Evolutionary conservation across 2,797 vertebrate genomes (phyloP).

Genomic region (Danio choprae): DNA sequence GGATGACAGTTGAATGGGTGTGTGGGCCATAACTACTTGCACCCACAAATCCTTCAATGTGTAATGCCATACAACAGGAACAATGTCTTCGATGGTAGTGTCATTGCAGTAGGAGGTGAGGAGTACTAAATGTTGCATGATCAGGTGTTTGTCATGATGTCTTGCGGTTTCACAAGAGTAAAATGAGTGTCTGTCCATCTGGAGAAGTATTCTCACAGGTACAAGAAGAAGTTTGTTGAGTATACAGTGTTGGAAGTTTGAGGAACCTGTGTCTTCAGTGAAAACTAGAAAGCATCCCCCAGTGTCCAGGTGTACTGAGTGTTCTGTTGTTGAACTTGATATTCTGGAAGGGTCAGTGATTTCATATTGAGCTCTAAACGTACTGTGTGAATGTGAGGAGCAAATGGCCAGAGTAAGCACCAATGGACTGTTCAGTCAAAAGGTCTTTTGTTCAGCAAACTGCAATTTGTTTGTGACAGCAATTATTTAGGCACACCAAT

Average conservation of each 20-base stretch:
- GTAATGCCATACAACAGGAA: slow-evolving; percentile 26
- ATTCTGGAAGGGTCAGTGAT: slow-evolving; percentile 48
- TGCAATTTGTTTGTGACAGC: background rate
- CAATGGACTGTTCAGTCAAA: background rate
- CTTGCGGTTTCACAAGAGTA: slow-evolving; percentile 32
- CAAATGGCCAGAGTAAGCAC: slow-evolving; percentile 42
- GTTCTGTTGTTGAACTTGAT: slow-evolving; percentile 52
- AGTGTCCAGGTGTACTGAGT: slow-evolving; percentile 55
- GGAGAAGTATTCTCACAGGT: slow-evolving; percentile 41
- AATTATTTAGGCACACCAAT: background rate
- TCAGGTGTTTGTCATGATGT: slow-evolving; percentile 48
- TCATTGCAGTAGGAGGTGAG: slow-evolving; percentile 46
- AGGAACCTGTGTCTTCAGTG: slow-evolving; percentile 53
- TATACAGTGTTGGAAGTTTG: slow-evolving; percentile 41
- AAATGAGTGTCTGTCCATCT: slow-evolving; percentile 44
- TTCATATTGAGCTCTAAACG: slow-evolving; percentile 11
- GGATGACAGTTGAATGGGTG: slow-evolving; percentile 38
- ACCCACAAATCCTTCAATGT: slow-evolving; percentile 48
- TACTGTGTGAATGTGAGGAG: slow-evolving; percentile 39
- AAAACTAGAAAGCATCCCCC: slow-evolving; percentile 41
- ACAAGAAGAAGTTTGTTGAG: slow-evolving; percentile 40
- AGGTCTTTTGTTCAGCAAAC: too few relatives aligned
- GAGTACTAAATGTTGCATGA: slow-evolving; percentile 39
- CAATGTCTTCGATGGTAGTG: slow-evolving; percentile 45
- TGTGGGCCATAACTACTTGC: slow-evolving; percentile 49